These are phyloP conservation scores for Sebastes kiyomatsui DNA, from an alignment of 2,797 vertebrate genomes.

Conservation along the genomic window DNA sequence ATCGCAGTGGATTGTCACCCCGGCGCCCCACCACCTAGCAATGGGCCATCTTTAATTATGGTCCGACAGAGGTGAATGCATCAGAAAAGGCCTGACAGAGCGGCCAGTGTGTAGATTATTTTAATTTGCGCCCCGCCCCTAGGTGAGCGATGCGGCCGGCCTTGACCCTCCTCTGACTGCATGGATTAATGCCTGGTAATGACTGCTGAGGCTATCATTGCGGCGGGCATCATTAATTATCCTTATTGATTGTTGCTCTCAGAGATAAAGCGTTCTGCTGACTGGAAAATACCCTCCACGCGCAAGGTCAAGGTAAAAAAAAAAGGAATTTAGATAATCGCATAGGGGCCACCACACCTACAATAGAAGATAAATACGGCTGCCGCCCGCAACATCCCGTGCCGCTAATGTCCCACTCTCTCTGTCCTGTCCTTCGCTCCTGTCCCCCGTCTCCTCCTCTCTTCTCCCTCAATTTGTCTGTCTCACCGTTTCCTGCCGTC, in stretches of 20 bases:
- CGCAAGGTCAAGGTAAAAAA: constrained; percentile 98
- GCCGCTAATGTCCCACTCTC: constrained; percentile 16
- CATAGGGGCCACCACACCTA: constrained; percentile 86
- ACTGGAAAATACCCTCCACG: constrained; percentile 97
- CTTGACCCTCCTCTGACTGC: constrained; percentile 98
- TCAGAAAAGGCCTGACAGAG: constrained; percentile 84
- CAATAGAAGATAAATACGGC: constrained; percentile 89
- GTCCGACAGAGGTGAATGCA: constrained; percentile 74
- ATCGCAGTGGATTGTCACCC: constrained; percentile 76
- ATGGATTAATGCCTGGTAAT: constrained; percentile 98
- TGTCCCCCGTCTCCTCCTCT: constrained; percentile 20
- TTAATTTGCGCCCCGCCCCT: constrained; percentile 95
- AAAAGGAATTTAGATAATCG: constrained; percentile 87
- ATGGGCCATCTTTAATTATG: constrained; percentile 84
- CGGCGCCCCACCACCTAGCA: constrained; percentile 66
- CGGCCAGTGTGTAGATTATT: constrained; percentile 94
- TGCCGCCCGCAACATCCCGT: constrained; percentile 30
- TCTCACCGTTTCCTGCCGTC: constrained; percentile 27
- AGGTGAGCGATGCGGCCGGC: constrained; percentile 96
- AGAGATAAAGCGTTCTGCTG: constrained; percentile 99
- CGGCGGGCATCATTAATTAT: constrained; percentile 99
- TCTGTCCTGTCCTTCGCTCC: constrained; percentile 18
- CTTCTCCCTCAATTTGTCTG: constrained; percentile 33
- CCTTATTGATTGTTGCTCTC: constrained; percentile 99
- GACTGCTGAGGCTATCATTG: constrained; percentile 99